Percentiles rank a stretch among this genome's conserved stretches.
Conservation (phyloP, 2,797 vertebrate genomes). For the Poeciliopsis presidionis region DNA sequence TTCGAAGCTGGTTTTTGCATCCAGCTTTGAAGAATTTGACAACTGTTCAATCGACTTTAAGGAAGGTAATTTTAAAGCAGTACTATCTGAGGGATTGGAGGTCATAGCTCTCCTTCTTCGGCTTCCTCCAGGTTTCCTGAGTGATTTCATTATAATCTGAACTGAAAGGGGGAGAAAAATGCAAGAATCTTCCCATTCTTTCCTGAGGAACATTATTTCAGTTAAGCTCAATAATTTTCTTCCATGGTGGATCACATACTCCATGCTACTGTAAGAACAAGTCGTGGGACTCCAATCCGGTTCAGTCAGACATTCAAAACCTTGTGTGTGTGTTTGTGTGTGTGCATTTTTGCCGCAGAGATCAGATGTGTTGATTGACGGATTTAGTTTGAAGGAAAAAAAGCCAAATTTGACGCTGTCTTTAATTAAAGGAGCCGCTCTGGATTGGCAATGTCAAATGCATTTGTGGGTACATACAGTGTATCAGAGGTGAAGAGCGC, state of each 20-base stretch:
- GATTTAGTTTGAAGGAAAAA: not conserved
- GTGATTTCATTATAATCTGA: not conserved
- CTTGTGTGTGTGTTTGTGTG: not conserved
- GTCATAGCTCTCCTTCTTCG: not conserved
- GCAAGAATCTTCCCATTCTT: not conserved
- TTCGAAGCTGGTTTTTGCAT: not conserved
- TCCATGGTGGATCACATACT: not conserved
- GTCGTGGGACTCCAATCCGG: not conserved
- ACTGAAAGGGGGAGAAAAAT: not conserved
- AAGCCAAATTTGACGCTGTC: not conserved
- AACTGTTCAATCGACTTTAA: not conserved
- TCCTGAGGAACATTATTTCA: not conserved
- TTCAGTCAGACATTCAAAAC: not conserved
- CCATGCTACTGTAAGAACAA: not conserved
- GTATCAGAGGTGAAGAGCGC: not conserved
- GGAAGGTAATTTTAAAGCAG: not conserved
- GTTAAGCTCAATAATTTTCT: not conserved
- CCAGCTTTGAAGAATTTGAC: not conserved
- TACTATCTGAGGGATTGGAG: not conserved
- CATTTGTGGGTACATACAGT: not conserved
- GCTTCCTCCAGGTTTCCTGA: not conserved
- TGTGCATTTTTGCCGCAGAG: not conserved
- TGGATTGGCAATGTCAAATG: not conserved
- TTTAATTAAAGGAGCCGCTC: not conserved
- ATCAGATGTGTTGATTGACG: not conserved